A percentile compares a stretch with the other conserved stretches of the same genome.
phyloP scores from a whole-genome alignment of 1,140 invertebrate species.

The Drosophila ananassae region DNA sequence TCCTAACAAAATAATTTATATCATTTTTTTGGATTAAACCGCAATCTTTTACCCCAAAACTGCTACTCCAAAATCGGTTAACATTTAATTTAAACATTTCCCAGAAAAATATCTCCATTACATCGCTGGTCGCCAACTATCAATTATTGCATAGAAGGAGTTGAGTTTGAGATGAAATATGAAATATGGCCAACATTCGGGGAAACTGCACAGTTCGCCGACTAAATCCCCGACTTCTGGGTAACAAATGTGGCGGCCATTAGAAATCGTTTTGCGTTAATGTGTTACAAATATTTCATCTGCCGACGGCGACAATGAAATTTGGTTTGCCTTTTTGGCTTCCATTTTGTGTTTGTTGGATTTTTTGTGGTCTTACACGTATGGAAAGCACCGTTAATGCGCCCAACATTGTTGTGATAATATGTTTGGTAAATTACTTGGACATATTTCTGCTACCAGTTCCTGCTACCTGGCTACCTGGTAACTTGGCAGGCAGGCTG shows the following conservation, averaged over 20 bases:
- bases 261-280: slow-evolving; percentile 77
- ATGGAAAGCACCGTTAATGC: slow-evolving; percentile 76
- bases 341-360: neutral
- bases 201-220: slow-evolving; percentile 36
- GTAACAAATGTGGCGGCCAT: slow-evolving; percentile 69
- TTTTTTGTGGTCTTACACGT: slow-evolving; percentile 43
- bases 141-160: slow-evolving; percentile 30
- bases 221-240: slow-evolving; percentile 50
- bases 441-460: slow-evolving; percentile 71
- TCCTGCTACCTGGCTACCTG: slow-evolving; percentile 40
- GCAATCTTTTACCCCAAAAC: neutral
- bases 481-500: slow-evolving; percentile 5
- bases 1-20: neutral
- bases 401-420: slow-evolving; percentile 76
- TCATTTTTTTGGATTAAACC: neutral
- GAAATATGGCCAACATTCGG: slow-evolving; percentile 39
- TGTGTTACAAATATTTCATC: slow-evolving; percentile 81
- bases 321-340: slow-evolving; percentile 29
- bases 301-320: slow-evolving; percentile 7
- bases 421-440: slow-evolving; percentile 74
- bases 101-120: slow-evolving; percentile 48
- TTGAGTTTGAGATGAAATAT: neutral
- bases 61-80: slow-evolving; percentile 19
- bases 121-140: slow-evolving; percentile 34
- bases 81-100: slow-evolving; percentile 46